phyloP scores from a whole-genome alignment of 2,888 invertebrate species.

The Resseliella maxima region DNA sequence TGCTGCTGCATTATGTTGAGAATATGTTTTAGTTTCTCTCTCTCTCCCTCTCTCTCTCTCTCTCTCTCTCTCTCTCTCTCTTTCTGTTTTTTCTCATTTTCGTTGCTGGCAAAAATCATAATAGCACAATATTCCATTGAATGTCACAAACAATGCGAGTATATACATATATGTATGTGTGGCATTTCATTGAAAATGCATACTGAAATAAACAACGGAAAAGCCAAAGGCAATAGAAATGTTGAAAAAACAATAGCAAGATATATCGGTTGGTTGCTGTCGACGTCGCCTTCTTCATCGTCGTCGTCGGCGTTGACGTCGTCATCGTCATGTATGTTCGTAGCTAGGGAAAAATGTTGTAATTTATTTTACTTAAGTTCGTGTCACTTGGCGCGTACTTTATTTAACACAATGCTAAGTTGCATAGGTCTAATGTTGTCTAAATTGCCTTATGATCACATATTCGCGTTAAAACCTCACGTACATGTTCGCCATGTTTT shows the following conservation, averaged over 20 bases:
- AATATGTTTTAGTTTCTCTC: too few species aligned
- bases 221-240: neutral
- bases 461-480: neutral
- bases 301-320: too few species aligned
- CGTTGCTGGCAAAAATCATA: neutral
- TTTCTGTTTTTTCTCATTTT: too few species aligned
- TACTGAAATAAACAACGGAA: neutral
- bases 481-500: neutral
- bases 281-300: too few species aligned
- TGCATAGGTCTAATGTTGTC: neutral
- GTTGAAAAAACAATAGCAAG: neutral
- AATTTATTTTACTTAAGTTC: neutral
- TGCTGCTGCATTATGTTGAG: neutral
- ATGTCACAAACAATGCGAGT: too few species aligned
- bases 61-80: too few species aligned
- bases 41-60: too few species aligned
- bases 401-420: neutral
- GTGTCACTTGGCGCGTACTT: neutral
- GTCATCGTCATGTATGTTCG: neutral
- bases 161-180: neutral
- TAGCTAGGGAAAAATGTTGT: neutral
- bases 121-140: neutral
- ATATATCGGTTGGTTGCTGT: too few species aligned
- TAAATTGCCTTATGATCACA: neutral
- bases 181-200: conserved; percentile 2